phyloP scores from a whole-genome alignment of 1,140 invertebrate species.

The Calliphora vicina region DNA sequence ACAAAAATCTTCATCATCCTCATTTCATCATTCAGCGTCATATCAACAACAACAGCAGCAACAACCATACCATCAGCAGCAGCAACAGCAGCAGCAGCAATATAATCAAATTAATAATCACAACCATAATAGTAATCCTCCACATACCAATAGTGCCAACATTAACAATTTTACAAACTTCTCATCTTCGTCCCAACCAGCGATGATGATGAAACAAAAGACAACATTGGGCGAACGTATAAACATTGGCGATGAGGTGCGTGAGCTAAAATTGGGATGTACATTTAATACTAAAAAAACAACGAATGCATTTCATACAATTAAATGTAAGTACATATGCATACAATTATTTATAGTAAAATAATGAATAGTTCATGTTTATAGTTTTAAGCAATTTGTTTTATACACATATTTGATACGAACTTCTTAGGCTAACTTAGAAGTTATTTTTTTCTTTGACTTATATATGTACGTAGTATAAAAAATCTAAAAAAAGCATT shows the following conservation, averaged over 20 bases:
- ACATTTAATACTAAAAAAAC: conserved; percentile 74
- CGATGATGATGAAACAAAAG: conserved; percentile 61
- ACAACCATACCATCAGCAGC: conserved; percentile 39
- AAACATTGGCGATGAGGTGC: conserved; percentile 74
- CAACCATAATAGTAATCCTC: conserved; percentile 33
- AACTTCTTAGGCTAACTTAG: too few relatives aligned
- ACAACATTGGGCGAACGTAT: conserved; percentile 65
- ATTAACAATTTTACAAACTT: conserved; percentile 35
- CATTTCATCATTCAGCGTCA: neutral
- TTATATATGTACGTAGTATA: too few relatives aligned
- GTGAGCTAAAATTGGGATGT: conserved; percentile 83
- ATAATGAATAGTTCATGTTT: too few relatives aligned
- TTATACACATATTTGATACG: too few relatives aligned
- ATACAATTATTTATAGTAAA: too few relatives aligned
- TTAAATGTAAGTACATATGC: conserved; percentile 78
- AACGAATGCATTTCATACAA: conserved; percentile 78
- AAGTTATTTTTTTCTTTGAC: too few relatives aligned
- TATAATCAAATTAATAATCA: conserved; percentile 13
- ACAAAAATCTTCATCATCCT: neutral
- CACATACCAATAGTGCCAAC: conserved; percentile 36
- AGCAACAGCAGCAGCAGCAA: conserved; percentile 39
- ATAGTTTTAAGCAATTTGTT: too few relatives aligned
- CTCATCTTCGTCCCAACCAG: conserved; percentile 29
- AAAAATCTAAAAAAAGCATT: too few relatives aligned
- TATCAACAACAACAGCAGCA: conserved; percentile 40